Conservation (phyloP, 2,113 vertebrate genomes). For the Oceanodroma tethys region DNA sequence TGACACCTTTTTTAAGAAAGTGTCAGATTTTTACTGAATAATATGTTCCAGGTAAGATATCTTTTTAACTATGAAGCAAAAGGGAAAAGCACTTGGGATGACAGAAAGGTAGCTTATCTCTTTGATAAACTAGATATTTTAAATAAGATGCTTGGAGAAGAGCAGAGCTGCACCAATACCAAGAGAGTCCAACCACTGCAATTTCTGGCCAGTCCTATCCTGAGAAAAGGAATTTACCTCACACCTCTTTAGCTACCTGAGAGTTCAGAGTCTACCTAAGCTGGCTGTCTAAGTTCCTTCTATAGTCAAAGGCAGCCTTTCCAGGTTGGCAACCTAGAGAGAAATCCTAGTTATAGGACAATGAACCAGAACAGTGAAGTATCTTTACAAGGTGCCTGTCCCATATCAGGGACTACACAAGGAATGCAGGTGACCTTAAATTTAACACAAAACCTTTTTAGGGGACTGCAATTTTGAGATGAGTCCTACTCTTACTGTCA, state of each 20-base stretch:
- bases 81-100: neutral
- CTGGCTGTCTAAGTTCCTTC: neutral
- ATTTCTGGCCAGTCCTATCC: neutral
- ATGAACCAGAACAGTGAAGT: neutral
- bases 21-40: neutral
- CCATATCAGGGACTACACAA: neutral
- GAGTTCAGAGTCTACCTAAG: neutral
- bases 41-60: neutral
- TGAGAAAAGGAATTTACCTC: neutral
- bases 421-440: neutral
- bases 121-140: neutral
- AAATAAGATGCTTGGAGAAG: neutral
- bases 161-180: neutral
- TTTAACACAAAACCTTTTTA: neutral
- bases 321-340: neutral
- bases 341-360: neutral
- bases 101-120: neutral
- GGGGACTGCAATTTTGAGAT: neutral
- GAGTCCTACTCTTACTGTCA: neutral
- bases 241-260: neutral
- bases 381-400: fast-evolving
- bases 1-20: neutral
- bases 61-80: neutral
- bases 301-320: neutral
- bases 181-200: neutral